A percentile compares a stretch with the other conserved stretches of the same genome.
These are phyloP conservation scores for Solenopsis invicta DNA, from an alignment of 1,140 invertebrate genomes.

Conservation along the genomic window DNA sequence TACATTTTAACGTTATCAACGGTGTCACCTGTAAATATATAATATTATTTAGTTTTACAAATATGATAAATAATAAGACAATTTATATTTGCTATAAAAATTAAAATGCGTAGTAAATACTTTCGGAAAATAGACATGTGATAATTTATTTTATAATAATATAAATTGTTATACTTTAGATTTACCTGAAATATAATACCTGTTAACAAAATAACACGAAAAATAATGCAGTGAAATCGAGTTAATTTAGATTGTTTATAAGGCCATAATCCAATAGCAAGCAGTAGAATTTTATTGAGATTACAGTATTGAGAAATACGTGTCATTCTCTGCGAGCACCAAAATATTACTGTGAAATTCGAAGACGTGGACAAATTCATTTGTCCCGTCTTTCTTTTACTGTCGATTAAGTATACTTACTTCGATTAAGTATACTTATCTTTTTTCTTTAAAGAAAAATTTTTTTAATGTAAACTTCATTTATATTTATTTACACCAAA, in stretches of 20 bases:
- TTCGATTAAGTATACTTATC: too few species aligned
- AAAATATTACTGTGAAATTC: background rate
- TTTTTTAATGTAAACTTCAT: too few species aligned
- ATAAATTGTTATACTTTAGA: background rate
- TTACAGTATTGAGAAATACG: background rate
- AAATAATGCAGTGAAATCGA: background rate
- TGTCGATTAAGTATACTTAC: too few species aligned
- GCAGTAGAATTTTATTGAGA: background rate
- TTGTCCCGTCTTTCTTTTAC: too few species aligned
- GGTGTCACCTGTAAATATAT: background rate
- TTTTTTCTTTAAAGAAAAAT: too few species aligned
- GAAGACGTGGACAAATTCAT: background rate
- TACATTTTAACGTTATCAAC: background rate
- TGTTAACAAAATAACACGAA: background rate
- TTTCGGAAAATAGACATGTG: background rate
- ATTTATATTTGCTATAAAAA: background rate
- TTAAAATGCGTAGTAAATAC: too few species aligned
- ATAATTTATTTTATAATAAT: background rate
- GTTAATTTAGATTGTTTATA: background rate
- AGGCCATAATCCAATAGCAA: background rate
- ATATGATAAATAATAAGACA: background rate
- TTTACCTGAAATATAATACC: conserved; percentile 10
- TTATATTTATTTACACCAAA: too few species aligned
- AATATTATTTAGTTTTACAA: background rate
- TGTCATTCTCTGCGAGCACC: background rate